phyloP scores from a whole-genome alignment of 1,140 invertebrate genomes.

The Musca domestica region DNA sequence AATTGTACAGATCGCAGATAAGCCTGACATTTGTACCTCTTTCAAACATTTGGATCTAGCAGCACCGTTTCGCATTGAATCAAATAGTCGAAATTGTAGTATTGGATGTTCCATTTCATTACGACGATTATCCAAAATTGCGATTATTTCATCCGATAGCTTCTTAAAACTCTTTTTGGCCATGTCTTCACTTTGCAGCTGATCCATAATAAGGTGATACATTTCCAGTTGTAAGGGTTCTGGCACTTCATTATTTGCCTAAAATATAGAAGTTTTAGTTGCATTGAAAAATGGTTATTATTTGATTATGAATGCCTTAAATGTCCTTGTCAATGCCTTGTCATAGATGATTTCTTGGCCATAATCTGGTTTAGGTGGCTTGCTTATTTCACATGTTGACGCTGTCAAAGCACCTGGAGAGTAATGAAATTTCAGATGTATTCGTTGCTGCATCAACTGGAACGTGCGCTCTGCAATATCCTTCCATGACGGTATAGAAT shows the following conservation, averaged over 20 bases:
- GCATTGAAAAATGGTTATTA: too few species aligned
- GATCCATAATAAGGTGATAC: constrained; percentile 56
- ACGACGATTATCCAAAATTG: constrained; percentile 54
- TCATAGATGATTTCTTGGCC: too few species aligned
- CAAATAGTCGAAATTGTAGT: constrained; percentile 56
- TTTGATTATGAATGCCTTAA: too few species aligned
- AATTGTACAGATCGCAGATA: too few species aligned
- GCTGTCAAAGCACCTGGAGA: too few species aligned
- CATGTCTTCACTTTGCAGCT: constrained; percentile 57
- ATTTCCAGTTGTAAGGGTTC: constrained; percentile 65
- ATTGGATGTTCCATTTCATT: constrained; percentile 55
- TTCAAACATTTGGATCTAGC: constrained; percentile 44
- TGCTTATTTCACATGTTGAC: too few species aligned
- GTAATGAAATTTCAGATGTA: too few species aligned
- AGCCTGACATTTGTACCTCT: constrained; percentile 11
- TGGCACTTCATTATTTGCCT: constrained; percentile 64
- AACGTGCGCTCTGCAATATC: too few species aligned
- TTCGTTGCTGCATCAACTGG: too few species aligned
- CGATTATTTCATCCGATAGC: constrained; percentile 57
- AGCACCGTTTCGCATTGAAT: constrained; percentile 59
- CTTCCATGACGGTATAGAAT: too few species aligned
- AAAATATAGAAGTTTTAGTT: constrained; percentile 7
- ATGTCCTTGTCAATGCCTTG: too few species aligned
- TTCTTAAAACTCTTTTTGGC: constrained; percentile 51
- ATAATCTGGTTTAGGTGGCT: too few species aligned